Evolutionary conservation across 2,113 vertebrate species (phyloP).

Genomic region (Coracopsis vasa): DNA sequence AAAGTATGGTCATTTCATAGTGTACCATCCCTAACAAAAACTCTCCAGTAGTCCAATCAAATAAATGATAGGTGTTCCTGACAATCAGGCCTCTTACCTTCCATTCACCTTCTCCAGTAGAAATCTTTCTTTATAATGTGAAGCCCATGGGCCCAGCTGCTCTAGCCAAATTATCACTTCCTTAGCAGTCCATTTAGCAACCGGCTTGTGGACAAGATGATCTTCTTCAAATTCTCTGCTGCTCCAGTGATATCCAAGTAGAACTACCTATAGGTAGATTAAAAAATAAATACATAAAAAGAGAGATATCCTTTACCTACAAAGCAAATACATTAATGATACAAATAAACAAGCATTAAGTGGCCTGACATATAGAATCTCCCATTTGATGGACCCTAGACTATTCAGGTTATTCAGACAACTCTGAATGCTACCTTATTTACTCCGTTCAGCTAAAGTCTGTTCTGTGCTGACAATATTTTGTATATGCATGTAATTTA

Average conservation of each 20-base stretch:
- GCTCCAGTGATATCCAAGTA: constrained; percentile 92
- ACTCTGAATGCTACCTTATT: background rate
- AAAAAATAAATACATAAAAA: background rate
- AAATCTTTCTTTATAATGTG: constrained; percentile 86
- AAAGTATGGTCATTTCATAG: background rate
- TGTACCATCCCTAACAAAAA: background rate
- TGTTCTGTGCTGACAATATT: background rate
- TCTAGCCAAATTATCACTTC: constrained; percentile 91
- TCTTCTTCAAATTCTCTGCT: constrained; percentile 83
- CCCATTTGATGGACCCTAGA: background rate
- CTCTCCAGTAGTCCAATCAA: background rate
- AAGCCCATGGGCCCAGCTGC: constrained; percentile 88
- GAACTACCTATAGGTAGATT: constrained; percentile 76
- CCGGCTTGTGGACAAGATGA: constrained; percentile 86
- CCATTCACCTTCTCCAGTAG: constrained; percentile 88
- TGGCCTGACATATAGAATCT: background rate
- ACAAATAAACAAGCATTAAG: background rate
- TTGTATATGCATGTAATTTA: background rate
- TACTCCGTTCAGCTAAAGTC: background rate
- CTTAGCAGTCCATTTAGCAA: constrained; percentile 85
- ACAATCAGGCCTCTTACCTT: constrained; percentile 75
- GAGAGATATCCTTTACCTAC: background rate
- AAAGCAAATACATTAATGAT: background rate
- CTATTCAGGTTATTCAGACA: background rate
- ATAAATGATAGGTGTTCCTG: fast-evolving